Conservation (phyloP, 2,797 vertebrate species). For the Poeciliopsis presidionis region DNA sequence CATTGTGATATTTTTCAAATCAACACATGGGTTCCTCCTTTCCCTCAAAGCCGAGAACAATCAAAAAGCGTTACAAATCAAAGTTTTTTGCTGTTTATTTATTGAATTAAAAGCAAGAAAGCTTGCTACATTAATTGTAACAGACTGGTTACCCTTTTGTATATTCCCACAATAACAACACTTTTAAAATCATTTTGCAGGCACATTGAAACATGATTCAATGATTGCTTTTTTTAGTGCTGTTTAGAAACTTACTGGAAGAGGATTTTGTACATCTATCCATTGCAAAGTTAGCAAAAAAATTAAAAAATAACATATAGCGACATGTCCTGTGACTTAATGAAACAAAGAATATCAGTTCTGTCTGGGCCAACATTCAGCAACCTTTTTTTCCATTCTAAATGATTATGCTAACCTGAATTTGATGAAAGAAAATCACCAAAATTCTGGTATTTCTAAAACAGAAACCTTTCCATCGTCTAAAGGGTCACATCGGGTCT, state of each 20-base stretch:
- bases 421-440: background rate
- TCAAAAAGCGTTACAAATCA: constrained; percentile 30
- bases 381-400: background rate
- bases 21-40: constrained; percentile 37
- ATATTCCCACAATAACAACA: background rate
- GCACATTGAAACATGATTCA: background rate
- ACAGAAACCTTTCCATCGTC: background rate
- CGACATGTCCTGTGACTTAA: background rate
- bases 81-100: background rate
- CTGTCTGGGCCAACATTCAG: background rate
- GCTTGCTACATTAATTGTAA: background rate
- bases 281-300: background rate
- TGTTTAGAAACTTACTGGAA: background rate
- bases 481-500: background rate
- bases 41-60: constrained; percentile 27
- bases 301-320: background rate
- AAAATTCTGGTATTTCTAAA: background rate
- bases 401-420: background rate
- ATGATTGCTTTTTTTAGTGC: background rate
- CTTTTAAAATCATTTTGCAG: background rate
- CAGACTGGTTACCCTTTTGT: background rate
- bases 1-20: constrained; percentile 63
- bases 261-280: background rate
- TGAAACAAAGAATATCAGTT: background rate
- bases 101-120: background rate